Evolutionary conservation across 2,797 vertebrate species (phyloP).

Genomic region (Cynopterus sphinx): DNA sequence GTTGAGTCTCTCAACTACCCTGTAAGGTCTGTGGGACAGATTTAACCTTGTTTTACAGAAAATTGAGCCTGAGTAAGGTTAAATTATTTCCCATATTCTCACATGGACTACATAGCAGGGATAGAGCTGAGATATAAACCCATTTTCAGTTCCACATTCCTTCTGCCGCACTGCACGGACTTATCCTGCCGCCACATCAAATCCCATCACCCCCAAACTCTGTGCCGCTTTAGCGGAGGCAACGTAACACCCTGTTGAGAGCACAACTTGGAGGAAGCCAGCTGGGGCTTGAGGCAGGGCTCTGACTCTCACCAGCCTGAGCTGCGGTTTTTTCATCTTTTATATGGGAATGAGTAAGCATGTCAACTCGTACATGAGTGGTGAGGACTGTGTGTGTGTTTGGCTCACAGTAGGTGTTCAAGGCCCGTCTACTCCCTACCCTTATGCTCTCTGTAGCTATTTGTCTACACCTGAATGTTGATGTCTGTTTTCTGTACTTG

Average conservation of each 20-base stretch:
- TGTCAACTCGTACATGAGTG: background rate
- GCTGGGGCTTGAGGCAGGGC: background rate
- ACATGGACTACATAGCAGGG: background rate
- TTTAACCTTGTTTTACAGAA: background rate
- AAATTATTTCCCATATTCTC: background rate
- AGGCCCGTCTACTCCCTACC: fast-evolving
- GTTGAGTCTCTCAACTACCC: background rate
- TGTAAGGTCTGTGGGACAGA: background rate
- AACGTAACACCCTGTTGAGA: background rate
- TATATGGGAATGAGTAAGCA: background rate
- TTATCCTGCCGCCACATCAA: background rate
- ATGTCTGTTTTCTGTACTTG: background rate
- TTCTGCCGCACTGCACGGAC: background rate
- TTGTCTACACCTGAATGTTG: no score
- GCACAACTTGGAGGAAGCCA: background rate
- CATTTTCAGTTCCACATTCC: background rate
- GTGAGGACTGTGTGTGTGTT: background rate
- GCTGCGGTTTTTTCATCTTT: background rate
- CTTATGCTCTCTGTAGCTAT: background rate
- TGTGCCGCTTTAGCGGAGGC: background rate
- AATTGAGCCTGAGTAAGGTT: background rate
- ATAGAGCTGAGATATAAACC: background rate
- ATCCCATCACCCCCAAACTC: background rate
- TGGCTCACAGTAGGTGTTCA: background rate
- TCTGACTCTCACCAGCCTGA: background rate